Evolutionary conservation across 2,888 invertebrate species (phyloP), one percentile per base, ranked within the genome.

Genomic region (Nycteola revayana): DNA sequence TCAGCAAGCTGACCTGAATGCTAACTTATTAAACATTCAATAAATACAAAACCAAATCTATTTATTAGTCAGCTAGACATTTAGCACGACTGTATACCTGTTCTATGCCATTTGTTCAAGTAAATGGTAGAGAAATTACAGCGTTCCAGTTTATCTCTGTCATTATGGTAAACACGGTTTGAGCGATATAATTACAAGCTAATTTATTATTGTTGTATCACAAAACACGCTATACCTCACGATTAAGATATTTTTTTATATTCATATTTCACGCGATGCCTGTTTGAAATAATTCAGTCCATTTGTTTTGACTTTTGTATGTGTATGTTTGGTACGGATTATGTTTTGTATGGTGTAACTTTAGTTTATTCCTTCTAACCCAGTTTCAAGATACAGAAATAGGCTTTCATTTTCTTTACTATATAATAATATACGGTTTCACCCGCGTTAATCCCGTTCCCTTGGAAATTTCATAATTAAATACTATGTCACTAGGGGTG

Each of bases 221-320:
- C 65, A 78, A 70, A 82, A 86, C 85, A 85, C 69, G 78, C 69
- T 67, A 69, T 68, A 74, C 55, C 63, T 74, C 60, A 75, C 75
- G 82, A 81, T 85, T 83, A 76, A 75, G 77, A 82, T 79, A 78
- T 81, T 79, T 78, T 21, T 84, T 85, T 82, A 87, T 84, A 80
- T 71, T 63, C 46, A 63, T 59, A 59, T 68, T 73, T 65, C 87
- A 86, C 85, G 86, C 85, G 63, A 85, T 47, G 49, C 51, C 36
- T 39, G 48, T 59, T 53, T 44, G 51, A 57, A 50, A 45, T 47
- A 51, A 3, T 21, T 49, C 36, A 36, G 36, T 41, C 37, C 32
- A 30, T 42, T 44, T 38, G 28, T 43, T 48, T 36, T 42, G 35
- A 41, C 14, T 14, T 14, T 14, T 2, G 14, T 14, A 14, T 14